Percentiles rank a stretch among this genome's conserved stretches.
Evolutionary conservation across 2,888 invertebrate species (phyloP).

Genomic region (Lasioglossum lativentre): DNA sequence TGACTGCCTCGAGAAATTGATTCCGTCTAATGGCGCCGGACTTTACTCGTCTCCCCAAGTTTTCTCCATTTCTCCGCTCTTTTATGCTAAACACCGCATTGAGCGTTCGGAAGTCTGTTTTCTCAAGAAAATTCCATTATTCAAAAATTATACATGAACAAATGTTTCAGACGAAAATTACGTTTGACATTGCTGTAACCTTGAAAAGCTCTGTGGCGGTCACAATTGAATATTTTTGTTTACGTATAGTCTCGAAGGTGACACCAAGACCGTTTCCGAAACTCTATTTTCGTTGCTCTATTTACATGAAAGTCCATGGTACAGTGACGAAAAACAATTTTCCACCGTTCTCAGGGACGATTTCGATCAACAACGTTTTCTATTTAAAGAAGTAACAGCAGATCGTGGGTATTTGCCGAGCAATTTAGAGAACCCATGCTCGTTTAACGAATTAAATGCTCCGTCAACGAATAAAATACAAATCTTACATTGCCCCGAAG

Average conservation of each 20-base stretch:
- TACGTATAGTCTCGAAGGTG: too few relatives aligned
- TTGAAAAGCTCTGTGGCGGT: too few relatives aligned
- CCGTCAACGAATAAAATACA: not conserved
- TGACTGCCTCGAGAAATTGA: constrained; percentile 31
- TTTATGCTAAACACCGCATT: not conserved
- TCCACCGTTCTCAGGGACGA: not conserved
- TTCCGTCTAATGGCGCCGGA: constrained; percentile 16
- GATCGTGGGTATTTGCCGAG: not conserved
- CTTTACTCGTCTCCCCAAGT: not conserved
- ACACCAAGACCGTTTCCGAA: too few relatives aligned
- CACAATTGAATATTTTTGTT: too few relatives aligned
- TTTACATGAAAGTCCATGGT: too few relatives aligned
- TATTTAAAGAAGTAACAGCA: not conserved
- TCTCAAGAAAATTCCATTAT: not conserved
- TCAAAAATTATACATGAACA: not conserved
- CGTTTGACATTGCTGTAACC: not conserved
- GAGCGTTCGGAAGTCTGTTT: too few relatives aligned
- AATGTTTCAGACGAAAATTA: not conserved
- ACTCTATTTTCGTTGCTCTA: too few relatives aligned
- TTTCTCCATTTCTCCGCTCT: not conserved
- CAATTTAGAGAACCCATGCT: not conserved
- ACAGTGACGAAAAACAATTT: not conserved
- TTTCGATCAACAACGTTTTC: not conserved
- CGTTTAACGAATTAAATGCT: not conserved
- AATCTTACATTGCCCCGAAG: not conserved